These are phyloP conservation scores for Bubo bubo DNA, from an alignment of 2,113 vertebrate species.

Conservation along the genomic window DNA sequence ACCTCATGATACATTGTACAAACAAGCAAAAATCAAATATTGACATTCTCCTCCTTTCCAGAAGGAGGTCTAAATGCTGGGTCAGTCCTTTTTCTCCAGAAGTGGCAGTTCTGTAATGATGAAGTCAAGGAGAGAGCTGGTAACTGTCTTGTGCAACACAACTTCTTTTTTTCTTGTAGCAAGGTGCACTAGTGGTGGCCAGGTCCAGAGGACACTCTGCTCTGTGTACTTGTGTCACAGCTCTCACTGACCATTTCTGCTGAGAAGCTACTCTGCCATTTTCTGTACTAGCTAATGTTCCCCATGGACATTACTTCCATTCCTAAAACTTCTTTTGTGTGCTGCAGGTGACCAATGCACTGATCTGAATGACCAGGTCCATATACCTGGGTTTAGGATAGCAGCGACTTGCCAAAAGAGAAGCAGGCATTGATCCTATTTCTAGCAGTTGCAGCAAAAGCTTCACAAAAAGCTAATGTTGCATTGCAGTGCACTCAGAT, in stretches of 20 bases:
- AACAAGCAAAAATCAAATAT: background rate
- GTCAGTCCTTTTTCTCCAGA: background rate
- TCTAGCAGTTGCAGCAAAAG: background rate
- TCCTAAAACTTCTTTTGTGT: background rate
- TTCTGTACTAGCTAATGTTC: background rate
- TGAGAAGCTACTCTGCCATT: background rate
- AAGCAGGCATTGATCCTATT: background rate
- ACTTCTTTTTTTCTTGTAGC: background rate
- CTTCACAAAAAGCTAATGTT: background rate
- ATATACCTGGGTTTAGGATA: background rate
- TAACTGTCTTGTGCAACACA: accelerated
- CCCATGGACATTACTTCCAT: background rate
- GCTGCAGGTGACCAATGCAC: background rate
- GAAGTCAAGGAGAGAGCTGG: background rate
- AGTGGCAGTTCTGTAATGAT: background rate
- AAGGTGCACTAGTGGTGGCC: background rate
- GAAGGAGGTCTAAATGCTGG: background rate
- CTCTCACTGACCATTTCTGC: background rate
- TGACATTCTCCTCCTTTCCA: background rate
- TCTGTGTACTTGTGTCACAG: background rate
- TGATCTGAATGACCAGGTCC: background rate
- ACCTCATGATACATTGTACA: background rate
- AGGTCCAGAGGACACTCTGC: background rate
- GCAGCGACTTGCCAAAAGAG: background rate
- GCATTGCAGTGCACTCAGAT: background rate